Base-by-base conservation (phyloP, 1,140 invertebrate species). In the Drosophila azteca region DNA sequence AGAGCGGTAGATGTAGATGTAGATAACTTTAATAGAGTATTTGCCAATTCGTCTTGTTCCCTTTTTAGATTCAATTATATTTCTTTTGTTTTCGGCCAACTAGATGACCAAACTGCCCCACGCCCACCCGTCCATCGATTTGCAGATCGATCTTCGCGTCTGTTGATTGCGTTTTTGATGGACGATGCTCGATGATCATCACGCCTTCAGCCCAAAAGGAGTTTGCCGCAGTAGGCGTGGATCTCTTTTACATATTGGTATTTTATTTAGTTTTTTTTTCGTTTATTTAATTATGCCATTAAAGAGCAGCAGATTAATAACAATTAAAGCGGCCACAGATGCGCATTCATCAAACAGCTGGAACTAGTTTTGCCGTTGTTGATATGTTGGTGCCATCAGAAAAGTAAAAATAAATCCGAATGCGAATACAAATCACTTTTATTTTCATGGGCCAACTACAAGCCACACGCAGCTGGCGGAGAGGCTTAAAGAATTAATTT, bases 281-380 rank as follows among this genome's bases (percentile, higher is more conserved):
- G 35, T 39, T 24, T 58, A 39, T 84, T 85, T 77, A 85, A 84
- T 77, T 85, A 74, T 84, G 67, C 77, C 81, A 84, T 84, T 84
- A 85, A 69, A 73, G 53, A 69, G 80, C 35, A 78, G 79, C 70
- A 82, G 73, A 82, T 87, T 87, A 87, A 82, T 87, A 78, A 76
- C 66, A 87, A 87, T 87, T 87, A 87, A 82, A 62, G 43, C 58
- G 66, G 29, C 51, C 54, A 68, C 41, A 53, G 53, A 24, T 54
- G 51, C 44, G 53, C 65, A 83, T 84, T 65, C 63, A 59, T 84
- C 76, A 84, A 63, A 68, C 35, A 63, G 41, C 54, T 45, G n/a
- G 64, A 83, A 84, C 80, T 46, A 61, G 76, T 84, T 84, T 59
- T 44, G 57, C 41, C 31, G 20, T 39, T 39, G 20, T 39, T 39